Conservation (phyloP, 2,888 invertebrate genomes). For the Lasioglossum vierecki region DNA sequence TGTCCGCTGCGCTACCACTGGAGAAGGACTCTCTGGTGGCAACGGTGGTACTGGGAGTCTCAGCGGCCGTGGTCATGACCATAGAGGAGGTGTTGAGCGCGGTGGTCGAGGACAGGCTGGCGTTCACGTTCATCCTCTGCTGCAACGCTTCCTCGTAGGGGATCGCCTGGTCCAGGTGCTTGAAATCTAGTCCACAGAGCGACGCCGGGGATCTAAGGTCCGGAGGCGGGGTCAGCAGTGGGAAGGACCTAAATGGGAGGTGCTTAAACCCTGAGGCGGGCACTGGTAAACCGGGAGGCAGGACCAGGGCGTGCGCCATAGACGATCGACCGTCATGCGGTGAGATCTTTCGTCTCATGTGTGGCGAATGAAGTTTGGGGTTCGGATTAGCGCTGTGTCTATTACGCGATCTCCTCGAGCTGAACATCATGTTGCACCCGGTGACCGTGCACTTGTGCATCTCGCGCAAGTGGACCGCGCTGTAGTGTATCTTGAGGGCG, state of each 20-base stretch:
- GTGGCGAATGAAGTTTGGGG: conserved; percentile 98
- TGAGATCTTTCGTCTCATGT: conserved; percentile 95
- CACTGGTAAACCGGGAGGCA: conserved; percentile 89
- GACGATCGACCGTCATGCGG: conserved; percentile 96
- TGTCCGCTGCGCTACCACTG: conserved; percentile 38
- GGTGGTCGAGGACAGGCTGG: conserved; percentile 84
- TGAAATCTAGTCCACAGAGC: conserved; percentile 87
- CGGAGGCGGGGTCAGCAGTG: conserved; percentile 89
- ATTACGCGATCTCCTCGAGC: conserved; percentile 97
- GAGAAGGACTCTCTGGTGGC: conserved; percentile 53
- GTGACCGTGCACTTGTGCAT: conserved; percentile 99
- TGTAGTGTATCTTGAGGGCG: conserved; percentile 99
- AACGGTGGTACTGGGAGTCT: conserved; percentile 46
- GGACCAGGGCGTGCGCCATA: conserved; percentile 92
- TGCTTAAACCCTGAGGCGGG: conserved; percentile 89
- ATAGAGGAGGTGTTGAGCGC: conserved; percentile 84
- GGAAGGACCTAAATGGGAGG: conserved; percentile 92
- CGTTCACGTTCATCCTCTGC: conserved; percentile 86
- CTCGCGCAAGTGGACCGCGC: conserved; percentile 98
- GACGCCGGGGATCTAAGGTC: conserved; percentile 87
- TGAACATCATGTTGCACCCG: conserved; percentile 99
- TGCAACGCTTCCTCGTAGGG: conserved; percentile 85
- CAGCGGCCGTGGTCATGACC: conserved; percentile 75
- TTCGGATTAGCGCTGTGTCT: conserved; percentile 99
- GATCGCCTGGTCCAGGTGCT: conserved; percentile 86